Base-by-base conservation (phyloP, 2,113 vertebrate genomes). In the Lycocorax pyrrhopterus region DNA sequence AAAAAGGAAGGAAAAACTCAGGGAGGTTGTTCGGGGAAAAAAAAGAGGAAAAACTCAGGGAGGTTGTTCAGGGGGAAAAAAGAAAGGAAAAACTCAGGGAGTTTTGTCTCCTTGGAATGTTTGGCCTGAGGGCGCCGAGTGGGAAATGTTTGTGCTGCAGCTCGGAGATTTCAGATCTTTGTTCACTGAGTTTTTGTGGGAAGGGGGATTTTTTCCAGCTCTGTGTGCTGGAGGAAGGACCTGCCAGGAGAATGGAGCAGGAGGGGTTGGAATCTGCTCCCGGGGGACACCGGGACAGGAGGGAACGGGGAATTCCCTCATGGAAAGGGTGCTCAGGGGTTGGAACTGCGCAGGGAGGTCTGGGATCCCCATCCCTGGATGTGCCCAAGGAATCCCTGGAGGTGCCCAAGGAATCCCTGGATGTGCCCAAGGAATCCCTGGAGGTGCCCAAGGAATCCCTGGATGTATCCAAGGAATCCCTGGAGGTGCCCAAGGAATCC, bases 51-150 rank as follows among this genome's bases (percentile, higher is more conserved):
- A n/a, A n/a, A n/a, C n/a, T n/a, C n/a, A n/a, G n/a, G n/a, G n/a
- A n/a, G n/a, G n/a, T n/a, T n/a, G n/a, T n/a, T n/a, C n/a, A n/a
- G n/a, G n/a, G n/a, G n/a, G n/a, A n/a, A n/a, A n/a, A n/a, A n/a
- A n/a, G n/a, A n/a, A n/a, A n/a, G n/a, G n/a, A n/a, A n/a, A n/a
- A n/a, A n/a, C n/a, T n/a, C n/a, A n/a, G n/a, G n/a, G n/a, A n/a
- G n/a, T n/a, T n/a, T n/a, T n/a, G n/a, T n/a, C 2, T 5, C 4
- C 2, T 16, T 71, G 47, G 46, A 4, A 9, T 20, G 2, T 15
- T 55, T 30, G 16, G 80, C 89, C 62, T n/a, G 17, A 14, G 67
- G 71, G 81, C 49, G 16, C 44, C 35, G 14, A 17, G 35, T 30
- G n/a, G 71, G 60, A 62, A 33, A 12, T 8, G 21, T 16, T 47